Evolutionary conservation across 2,888 invertebrate genomes (phyloP).

Genomic region (Drosophila bunnanda): DNA sequence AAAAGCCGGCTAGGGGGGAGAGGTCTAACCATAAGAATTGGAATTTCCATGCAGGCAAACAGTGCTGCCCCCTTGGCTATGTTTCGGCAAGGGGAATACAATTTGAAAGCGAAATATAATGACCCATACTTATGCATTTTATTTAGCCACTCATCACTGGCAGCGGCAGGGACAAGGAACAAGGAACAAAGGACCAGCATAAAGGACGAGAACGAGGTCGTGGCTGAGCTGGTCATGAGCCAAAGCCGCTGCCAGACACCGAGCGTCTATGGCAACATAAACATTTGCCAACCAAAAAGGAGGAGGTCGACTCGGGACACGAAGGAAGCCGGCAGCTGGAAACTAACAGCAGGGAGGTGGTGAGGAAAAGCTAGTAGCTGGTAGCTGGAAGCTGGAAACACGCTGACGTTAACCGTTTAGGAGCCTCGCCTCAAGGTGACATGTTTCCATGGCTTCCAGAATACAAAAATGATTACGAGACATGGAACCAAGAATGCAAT

Average conservation of each 20-base stretch:
- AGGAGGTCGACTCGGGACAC: neutral
- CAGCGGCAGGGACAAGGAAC: neutral
- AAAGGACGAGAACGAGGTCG: neutral
- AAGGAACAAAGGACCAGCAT: neutral
- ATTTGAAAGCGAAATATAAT: neutral
- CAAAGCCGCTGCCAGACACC: constrained; percentile 36
- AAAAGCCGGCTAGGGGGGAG: neutral
- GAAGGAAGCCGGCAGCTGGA: neutral
- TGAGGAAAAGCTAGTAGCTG: too few species aligned
- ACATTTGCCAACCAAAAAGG: constrained; percentile 33
- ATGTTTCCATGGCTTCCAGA: neutral
- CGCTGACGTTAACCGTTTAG: constrained; percentile 28
- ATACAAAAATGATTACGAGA: constrained; percentile 4
- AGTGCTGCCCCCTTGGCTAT: constrained; percentile 7
- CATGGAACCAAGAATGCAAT: neutral
- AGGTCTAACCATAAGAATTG: constrained; percentile 30
- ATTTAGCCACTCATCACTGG: constrained; percentile 16
- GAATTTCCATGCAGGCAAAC: constrained; percentile 38
- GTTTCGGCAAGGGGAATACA: neutral
- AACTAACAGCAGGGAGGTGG: neutral
- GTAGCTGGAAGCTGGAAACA: neutral
- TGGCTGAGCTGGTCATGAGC: constrained; percentile 33
- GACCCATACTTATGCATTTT: constrained; percentile 15
- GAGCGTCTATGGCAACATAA: constrained; percentile 43
- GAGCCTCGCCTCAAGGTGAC: constrained; percentile 13